These are phyloP conservation scores for Corythornis leucogaster DNA, from an alignment of 2,797 vertebrate species.

Conservation along the genomic window DNA sequence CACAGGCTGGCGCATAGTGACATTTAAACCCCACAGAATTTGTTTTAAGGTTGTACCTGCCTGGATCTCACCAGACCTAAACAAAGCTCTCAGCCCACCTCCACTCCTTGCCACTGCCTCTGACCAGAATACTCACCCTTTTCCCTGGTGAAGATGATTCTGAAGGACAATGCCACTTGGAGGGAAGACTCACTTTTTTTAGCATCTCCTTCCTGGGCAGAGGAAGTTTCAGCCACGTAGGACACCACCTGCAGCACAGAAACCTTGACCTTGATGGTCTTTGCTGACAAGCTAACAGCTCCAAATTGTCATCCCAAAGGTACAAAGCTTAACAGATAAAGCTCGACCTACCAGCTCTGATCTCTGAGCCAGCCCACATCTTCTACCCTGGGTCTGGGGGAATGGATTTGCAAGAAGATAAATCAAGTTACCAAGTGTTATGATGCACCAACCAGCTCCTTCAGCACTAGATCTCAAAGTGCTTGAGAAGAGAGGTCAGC, in stretches of 20 bases:
- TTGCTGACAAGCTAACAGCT: background rate
- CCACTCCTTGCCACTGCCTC: background rate
- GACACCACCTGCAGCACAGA: background rate
- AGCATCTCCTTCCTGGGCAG: background rate
- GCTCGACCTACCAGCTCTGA: background rate
- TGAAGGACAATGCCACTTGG: background rate
- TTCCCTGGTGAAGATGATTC: background rate
- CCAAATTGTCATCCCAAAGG: background rate
- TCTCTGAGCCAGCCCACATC: background rate
- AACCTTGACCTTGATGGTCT: background rate
- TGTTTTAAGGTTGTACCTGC: background rate
- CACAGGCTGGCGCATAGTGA: background rate
- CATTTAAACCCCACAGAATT: background rate
- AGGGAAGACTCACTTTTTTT: background rate
- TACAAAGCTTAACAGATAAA: background rate
- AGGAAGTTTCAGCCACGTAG: background rate
- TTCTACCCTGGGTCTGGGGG: too few species aligned
- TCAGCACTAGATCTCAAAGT: background rate
- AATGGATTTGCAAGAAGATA: background rate
- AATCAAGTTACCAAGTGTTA: background rate
- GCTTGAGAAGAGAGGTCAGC: background rate
- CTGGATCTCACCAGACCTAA: background rate
- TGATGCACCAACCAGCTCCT: background rate
- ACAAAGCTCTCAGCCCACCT: background rate
- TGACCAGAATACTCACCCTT: background rate